A percentile compares a stretch with the other conserved stretches of the same genome.
phyloP scores from a whole-genome alignment of 2,888 invertebrate species.

The Gastracanthus pulcherrimus region DNA sequence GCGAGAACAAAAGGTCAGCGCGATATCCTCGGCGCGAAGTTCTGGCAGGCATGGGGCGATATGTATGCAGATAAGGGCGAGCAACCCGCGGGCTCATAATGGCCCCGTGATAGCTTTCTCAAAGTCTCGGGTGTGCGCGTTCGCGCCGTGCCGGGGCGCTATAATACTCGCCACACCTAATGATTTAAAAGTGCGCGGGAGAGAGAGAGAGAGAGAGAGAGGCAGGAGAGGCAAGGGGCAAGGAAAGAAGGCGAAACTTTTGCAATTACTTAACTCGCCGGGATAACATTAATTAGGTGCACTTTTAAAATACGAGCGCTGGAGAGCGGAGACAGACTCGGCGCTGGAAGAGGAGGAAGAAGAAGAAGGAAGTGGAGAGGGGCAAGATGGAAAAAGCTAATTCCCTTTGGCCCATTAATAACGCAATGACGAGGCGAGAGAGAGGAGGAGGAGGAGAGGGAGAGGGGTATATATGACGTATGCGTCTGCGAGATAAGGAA shows the following conservation, averaged over 20 bases:
- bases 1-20: constrained; percentile 23
- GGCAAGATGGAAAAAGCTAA: constrained; percentile 39
- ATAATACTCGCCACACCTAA: no score
- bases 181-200: constrained; percentile 31
- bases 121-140: neutral
- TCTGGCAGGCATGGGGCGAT: neutral
- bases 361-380: neutral
- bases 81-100: constrained; percentile 13
- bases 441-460: neutral
- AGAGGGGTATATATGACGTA: neutral
- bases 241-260: constrained; percentile 50
- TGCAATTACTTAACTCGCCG: constrained; percentile 56
- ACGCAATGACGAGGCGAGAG: constrained; percentile 37
- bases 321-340: constrained; percentile 43
- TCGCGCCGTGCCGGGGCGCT: neutral
- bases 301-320: constrained; percentile 55
- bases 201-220: neutral
- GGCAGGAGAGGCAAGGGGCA: neutral
- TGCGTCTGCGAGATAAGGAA: neutral
- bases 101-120: constrained; percentile 31
- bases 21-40: neutral
- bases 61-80: constrained; percentile 16
- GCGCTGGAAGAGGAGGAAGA: constrained; percentile 7
- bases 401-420: constrained; percentile 54
- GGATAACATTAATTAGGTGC: constrained; percentile 57